A percentile compares a stretch with the other conserved stretches of the same genome.
These are phyloP conservation scores for Lamellibrachia columna DNA, from an alignment of 2,888 invertebrate genomes.

Conservation along the genomic window DNA sequence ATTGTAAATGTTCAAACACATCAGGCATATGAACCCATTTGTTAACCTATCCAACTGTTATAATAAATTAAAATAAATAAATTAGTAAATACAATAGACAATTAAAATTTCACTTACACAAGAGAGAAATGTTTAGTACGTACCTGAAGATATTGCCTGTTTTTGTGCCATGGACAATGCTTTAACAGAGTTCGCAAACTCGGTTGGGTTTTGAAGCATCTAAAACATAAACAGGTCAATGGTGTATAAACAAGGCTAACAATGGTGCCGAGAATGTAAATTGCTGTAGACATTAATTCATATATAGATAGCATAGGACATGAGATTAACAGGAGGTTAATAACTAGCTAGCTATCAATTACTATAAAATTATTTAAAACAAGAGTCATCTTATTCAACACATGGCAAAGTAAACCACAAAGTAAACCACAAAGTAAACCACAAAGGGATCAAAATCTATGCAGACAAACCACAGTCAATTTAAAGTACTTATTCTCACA, in stretches of 20 bases:
- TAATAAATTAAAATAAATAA: background rate
- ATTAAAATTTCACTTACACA: background rate
- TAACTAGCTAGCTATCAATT: background rate
- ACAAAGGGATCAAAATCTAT: too few species aligned
- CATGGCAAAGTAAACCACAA: too few species aligned
- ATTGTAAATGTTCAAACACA: too few species aligned
- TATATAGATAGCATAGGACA: background rate
- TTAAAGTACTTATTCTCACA: background rate
- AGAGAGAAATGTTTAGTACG: background rate
- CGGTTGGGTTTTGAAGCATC: slow-evolving; percentile 95
- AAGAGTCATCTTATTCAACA: too few species aligned
- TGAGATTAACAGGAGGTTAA: background rate
- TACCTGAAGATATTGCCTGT: slow-evolving; percentile 63
- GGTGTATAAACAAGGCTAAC: background rate
- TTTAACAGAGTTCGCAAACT: slow-evolving; percentile 93
- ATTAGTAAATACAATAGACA: background rate
- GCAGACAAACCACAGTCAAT: background rate
- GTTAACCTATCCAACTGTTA: background rate
- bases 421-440: too few species aligned
- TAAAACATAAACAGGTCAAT: slow-evolving; percentile 55
- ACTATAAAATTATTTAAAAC: background rate
- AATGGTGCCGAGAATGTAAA: background rate
- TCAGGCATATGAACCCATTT: background rate
- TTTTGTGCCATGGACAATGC: slow-evolving; percentile 85
- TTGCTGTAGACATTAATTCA: background rate